phyloP scores from a whole-genome alignment of 2,113 vertebrate species.

The Notarius lentiginosus region DNA sequence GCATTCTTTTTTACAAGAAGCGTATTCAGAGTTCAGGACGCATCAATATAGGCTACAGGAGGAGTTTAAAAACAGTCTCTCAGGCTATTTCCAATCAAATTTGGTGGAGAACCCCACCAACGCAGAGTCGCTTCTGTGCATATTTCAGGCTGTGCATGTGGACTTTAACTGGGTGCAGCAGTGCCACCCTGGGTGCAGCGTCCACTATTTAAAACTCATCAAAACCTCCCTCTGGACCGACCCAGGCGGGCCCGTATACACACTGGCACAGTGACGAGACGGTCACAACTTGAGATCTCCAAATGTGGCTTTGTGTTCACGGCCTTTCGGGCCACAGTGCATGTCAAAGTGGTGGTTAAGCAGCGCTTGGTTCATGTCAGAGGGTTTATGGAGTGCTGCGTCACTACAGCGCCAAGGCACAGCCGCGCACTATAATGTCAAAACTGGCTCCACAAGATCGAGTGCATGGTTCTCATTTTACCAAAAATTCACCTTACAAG shows the following conservation, averaged over 20 bases:
- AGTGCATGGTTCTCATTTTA: conserved; percentile 1
- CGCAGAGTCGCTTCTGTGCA: conserved; percentile 5
- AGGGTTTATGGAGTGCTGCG: conserved; percentile 13
- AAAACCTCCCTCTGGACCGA: conserved; percentile 34
- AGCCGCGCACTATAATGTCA: conserved; percentile 1
- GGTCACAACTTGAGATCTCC: conserved; percentile 27
- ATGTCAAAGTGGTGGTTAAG: conserved; percentile 37
- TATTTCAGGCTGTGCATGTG: conserved; percentile 27
- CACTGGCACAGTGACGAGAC: conserved; percentile 34
- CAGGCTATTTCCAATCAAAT: conserved; percentile 35
- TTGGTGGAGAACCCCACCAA: conserved; percentile 44
- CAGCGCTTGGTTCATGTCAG: conserved; percentile 25
- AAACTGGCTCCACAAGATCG: not conserved
- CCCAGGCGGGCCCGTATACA: conserved; percentile 25
- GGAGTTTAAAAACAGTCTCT: conserved; percentile 26
- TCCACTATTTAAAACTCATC: conserved; percentile 43
- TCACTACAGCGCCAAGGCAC: not conserved
- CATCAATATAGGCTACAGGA: conserved; percentile 25
- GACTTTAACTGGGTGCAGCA: conserved; percentile 39
- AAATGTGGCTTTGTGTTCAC: conserved; percentile 41
- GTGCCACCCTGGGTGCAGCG: conserved; percentile 51
- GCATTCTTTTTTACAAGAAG: not conserved
- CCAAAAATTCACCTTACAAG: conserved; percentile 16
- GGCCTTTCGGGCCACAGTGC: conserved; percentile 21
- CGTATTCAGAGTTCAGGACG: conserved; percentile 20